A percentile compares a stretch with the other conserved stretches of the same genome.
These are phyloP conservation scores for Rhabdomys pumilio DNA, from an alignment of 2,797 vertebrate species.

Conservation along the genomic window DNA sequence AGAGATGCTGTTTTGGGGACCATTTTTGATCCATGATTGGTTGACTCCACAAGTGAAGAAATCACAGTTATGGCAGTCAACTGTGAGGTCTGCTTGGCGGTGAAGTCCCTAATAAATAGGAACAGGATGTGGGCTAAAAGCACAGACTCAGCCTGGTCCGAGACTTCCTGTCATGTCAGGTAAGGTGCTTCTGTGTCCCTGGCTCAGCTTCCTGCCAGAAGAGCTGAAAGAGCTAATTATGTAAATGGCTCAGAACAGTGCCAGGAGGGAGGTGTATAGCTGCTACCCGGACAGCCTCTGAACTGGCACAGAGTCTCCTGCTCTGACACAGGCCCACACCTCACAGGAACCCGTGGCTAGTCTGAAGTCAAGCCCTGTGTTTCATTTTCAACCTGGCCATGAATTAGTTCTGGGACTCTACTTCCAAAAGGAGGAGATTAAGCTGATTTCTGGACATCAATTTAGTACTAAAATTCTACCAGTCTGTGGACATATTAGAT, in stretches of 20 bases:
- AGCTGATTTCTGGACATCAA: neutral
- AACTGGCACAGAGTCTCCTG: neutral
- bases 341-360: neutral
- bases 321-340: neutral
- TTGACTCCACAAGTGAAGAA: neutral
- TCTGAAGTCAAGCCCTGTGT: neutral
- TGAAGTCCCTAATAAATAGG: neutral
- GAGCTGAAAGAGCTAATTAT: constrained; percentile 35
- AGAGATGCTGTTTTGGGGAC: neutral
- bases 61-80: neutral
- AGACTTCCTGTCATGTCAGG: neutral
- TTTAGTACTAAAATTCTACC: constrained; percentile 1
- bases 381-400: neutral
- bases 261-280: neutral
- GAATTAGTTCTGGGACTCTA: neutral
- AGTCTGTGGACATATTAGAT: neutral
- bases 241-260: neutral
- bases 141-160: neutral
- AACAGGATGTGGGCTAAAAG: neutral
- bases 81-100: neutral
- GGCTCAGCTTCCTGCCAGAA: neutral
- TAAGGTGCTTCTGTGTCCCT: neutral
- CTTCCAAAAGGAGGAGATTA: constrained; percentile 21
- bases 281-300: neutral
- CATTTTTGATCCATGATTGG: neutral